Percentiles rank a stretch among this genome's conserved stretches.
phyloP scores from a whole-genome alignment of 2,113 vertebrate species.

The Chelonoidis abingdonii region DNA sequence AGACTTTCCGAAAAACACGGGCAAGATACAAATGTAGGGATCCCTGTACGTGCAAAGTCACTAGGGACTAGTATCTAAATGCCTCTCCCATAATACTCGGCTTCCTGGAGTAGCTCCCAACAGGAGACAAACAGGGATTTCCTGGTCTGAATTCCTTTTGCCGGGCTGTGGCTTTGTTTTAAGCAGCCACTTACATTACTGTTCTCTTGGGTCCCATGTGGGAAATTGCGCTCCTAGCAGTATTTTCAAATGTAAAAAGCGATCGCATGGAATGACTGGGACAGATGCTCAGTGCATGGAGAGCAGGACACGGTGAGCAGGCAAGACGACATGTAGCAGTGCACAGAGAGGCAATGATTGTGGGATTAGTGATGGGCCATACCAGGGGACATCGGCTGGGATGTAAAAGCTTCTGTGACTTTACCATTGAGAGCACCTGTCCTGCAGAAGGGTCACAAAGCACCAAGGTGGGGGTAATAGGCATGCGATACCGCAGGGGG shows the following conservation, averaged over 20 bases:
- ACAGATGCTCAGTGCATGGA: not conserved
- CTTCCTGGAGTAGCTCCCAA: not conserved
- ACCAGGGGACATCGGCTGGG: not conserved
- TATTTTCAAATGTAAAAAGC: slow-evolving; percentile 64
- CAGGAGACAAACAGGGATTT: slow-evolving; percentile 1
- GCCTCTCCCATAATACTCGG: not conserved
- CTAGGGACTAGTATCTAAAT: not conserved
- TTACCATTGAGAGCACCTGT: slow-evolving; percentile 35
- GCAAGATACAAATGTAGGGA: not conserved
- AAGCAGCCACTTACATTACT: not conserved
- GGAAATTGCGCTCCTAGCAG: slow-evolving; percentile 69
- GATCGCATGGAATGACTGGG: slow-evolving; percentile 55
- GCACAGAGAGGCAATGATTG: slow-evolving; percentile 32
- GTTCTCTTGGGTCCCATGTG: slow-evolving; percentile 64
- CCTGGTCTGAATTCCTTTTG: slow-evolving; percentile 33
- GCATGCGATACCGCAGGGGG: slow-evolving; percentile 39
- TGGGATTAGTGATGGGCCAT: slow-evolving; percentile 54
- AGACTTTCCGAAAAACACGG: not conserved
- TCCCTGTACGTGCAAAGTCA: not conserved
- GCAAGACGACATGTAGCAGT: slow-evolving; percentile 19
- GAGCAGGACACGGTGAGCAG: slow-evolving; percentile 37
- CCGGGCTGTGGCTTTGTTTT: slow-evolving; percentile 28
- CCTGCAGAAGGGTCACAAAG: slow-evolving; percentile 38
- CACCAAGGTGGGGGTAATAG: not conserved
- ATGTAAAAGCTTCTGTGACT: not conserved